phyloP scores from a whole-genome alignment of 2,888 invertebrate genomes.

The Ophioninae sp. region DNA sequence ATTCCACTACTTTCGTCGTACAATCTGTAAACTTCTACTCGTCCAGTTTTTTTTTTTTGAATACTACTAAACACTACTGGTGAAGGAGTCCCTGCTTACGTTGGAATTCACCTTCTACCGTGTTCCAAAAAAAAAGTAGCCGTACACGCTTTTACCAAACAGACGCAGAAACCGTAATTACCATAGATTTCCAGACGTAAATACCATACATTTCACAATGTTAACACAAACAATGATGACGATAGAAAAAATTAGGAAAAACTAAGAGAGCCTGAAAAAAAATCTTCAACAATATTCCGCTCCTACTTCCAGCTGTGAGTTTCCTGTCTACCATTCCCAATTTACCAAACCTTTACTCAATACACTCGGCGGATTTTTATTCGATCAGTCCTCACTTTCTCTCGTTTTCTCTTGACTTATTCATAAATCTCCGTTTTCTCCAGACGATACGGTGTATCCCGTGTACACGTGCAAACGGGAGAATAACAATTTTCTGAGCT shows the following conservation, averaged over 20 bases:
- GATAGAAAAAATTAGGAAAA: not conserved
- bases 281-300: not conserved
- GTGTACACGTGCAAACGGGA: not conserved
- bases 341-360: not conserved
- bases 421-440: slow-evolving; percentile 25
- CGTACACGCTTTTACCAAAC: too few species aligned
- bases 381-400: not conserved
- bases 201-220: not conserved
- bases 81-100: too few species aligned
- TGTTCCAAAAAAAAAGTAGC: too few species aligned
- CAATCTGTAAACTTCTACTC: too few species aligned
- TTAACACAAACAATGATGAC: too few species aligned
- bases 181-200: too few species aligned
- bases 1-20: too few species aligned
- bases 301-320: not conserved
- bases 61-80: too few species aligned
- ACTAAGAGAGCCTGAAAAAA: not conserved
- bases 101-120: too few species aligned
- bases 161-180: too few species aligned
- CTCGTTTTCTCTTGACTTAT: not conserved
- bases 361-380: not conserved
- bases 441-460: not conserved
- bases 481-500: slow-evolving; percentile 31
- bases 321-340: not conserved
- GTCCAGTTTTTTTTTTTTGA: too few species aligned